A percentile compares a stretch with the other conserved stretches of the same genome.
Evolutionary conservation across 2,888 invertebrate species (phyloP).

Genomic region (Gnatocerus cornutus): DNA sequence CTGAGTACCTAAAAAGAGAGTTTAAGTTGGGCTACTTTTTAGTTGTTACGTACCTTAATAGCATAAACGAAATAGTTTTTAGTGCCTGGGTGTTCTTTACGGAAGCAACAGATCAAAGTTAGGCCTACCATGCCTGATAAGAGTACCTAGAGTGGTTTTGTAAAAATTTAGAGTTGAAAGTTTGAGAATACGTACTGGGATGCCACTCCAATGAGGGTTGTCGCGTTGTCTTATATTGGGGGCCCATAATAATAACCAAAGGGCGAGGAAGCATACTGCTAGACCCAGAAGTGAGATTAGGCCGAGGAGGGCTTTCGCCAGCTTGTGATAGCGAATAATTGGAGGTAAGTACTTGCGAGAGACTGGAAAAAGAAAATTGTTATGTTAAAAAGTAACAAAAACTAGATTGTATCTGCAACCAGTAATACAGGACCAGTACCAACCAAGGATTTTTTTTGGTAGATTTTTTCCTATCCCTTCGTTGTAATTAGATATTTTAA

Average conservation of each 20-base stretch:
- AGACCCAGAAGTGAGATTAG: slow-evolving; percentile 74
- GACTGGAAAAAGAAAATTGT: slow-evolving; percentile 65
- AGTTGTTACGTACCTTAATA: slow-evolving; percentile 66
- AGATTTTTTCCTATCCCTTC: too few relatives aligned
- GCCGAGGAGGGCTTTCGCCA: slow-evolving; percentile 71
- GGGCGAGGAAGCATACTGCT: slow-evolving; percentile 73
- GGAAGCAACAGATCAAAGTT: slow-evolving; percentile 69
- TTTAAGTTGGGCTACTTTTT: slow-evolving; percentile 5
- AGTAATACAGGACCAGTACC: too few relatives aligned
- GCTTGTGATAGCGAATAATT: slow-evolving; percentile 71
- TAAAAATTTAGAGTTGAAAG: slow-evolving; percentile 4
- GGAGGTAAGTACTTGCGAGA: slow-evolving; percentile 72
- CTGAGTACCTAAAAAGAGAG: slow-evolving; percentile 68
- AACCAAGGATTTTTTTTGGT: too few relatives aligned
- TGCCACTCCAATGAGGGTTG: slow-evolving; percentile 79
- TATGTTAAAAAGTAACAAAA: not conserved
- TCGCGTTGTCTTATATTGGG: slow-evolving; percentile 75
- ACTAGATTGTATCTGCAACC: too few relatives aligned
- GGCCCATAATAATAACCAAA: slow-evolving; percentile 76
- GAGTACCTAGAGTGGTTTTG: slow-evolving; percentile 64
- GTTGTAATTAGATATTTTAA: too few relatives aligned
- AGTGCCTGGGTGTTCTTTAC: slow-evolving; percentile 70
- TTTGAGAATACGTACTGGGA: slow-evolving; percentile 72
- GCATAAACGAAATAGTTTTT: slow-evolving; percentile 67
- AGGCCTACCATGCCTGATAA: slow-evolving; percentile 69